These are phyloP conservation scores for Saimiri boliviensis DNA, from an alignment of 2,113 vertebrate species.

Conservation along the genomic window DNA sequence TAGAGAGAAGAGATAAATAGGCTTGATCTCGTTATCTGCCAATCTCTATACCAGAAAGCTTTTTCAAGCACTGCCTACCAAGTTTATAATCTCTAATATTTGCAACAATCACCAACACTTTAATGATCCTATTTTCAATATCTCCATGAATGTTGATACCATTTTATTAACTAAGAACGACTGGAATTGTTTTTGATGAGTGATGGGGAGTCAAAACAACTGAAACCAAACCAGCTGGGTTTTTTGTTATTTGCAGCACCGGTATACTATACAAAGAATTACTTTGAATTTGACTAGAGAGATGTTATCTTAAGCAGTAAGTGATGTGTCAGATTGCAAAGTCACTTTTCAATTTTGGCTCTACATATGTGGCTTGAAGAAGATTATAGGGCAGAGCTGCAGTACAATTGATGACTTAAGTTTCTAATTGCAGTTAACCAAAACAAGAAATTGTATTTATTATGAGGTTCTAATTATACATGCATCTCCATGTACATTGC, in stretches of 20 bases:
- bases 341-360: not conserved
- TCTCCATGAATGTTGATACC: not conserved
- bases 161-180: constrained; percentile 20
- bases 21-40: not conserved
- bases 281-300: not conserved
- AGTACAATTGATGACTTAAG: not conserved
- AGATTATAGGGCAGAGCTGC: not conserved
- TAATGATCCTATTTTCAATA: not conserved
- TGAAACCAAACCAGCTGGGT: not conserved
- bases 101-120: not conserved
- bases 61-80: not conserved
- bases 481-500: not conserved
- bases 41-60: not conserved
- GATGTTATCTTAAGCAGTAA: not conserved
- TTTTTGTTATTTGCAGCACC: not conserved
- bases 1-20: not conserved
- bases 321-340: not conserved
- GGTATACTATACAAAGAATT: not conserved
- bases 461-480: not conserved
- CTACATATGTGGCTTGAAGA: not conserved
- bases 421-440: not conserved
- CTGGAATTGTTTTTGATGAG: constrained; percentile 38
- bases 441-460: not conserved
- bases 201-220: constrained; percentile 13
- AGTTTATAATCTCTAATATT: not conserved